These are phyloP conservation scores for Brachyalestes nurse DNA, from an alignment of 2,797 vertebrate species.

Conservation along the genomic window DNA sequence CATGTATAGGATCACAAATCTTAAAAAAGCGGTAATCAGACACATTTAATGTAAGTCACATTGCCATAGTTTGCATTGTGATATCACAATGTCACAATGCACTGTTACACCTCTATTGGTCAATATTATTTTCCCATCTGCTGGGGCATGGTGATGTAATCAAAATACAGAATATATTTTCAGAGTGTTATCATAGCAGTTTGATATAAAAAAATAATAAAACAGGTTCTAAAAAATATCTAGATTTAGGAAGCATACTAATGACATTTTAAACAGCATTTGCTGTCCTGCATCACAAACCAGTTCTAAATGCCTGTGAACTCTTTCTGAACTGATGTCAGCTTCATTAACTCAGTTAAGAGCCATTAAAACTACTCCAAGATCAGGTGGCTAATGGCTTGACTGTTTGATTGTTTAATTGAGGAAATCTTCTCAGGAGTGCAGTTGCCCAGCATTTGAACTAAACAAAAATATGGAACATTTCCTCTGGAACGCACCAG, in stretches of 20 bases:
- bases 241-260: neutral
- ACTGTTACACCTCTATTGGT: too few species aligned
- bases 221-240: neutral
- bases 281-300: too few species aligned
- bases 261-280: neutral
- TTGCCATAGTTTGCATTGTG: too few species aligned
- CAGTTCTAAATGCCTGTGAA: neutral
- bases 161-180: too few species aligned
- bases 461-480: neutral
- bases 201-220: too few species aligned
- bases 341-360: slow-evolving; percentile 44
- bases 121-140: too few species aligned
- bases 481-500: neutral
- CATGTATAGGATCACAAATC: too few species aligned
- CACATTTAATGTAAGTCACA: too few species aligned
- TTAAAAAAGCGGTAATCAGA: too few species aligned
- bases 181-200: too few species aligned
- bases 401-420: slow-evolving; percentile 17
- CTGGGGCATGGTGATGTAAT: too few species aligned
- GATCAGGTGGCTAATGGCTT: slow-evolving; percentile 34
- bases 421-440: slow-evolving; percentile 27
- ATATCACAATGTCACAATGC: too few species aligned
- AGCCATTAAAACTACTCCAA: slow-evolving; percentile 27
- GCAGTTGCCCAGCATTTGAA: neutral
- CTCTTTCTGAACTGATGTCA: slow-evolving; percentile 38